Conservation (phyloP, 2,113 vertebrate species). For the Gyps fulvus region DNA sequence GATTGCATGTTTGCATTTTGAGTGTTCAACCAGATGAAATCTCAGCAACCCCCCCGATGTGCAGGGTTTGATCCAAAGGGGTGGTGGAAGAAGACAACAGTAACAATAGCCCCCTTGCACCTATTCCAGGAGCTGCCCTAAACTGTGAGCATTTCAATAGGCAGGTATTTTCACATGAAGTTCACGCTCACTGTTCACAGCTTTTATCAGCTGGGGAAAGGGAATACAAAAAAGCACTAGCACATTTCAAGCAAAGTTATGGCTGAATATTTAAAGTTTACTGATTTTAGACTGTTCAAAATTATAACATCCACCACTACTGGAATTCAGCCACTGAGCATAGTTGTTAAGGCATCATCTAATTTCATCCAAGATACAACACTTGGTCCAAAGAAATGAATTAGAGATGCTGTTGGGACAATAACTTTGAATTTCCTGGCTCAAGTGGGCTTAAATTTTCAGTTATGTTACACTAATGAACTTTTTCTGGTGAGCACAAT, state of each 20-base stretch:
- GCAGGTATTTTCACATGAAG: accelerated
- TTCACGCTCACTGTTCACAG: not conserved
- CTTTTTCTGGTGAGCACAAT: not conserved
- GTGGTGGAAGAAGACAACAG: not conserved
- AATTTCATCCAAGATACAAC: not conserved
- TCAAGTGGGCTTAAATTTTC: not conserved
- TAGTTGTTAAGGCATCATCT: not conserved
- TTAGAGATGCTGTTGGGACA: conserved; percentile 3
- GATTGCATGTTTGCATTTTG: no score
- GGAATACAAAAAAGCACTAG: not conserved
- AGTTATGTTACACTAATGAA: not conserved
- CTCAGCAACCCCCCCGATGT: accelerated
- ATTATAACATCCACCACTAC: not conserved
- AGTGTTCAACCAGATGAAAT: not conserved
- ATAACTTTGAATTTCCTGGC: not conserved
- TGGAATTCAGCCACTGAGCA: not conserved
- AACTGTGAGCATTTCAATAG: accelerated
- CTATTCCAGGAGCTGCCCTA: not conserved
- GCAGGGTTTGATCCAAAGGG: not conserved
- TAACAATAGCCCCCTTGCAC: not conserved
- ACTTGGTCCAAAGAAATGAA: not conserved
- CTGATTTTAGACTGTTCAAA: not conserved
- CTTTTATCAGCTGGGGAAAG: not conserved
- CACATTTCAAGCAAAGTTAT: not conserved
- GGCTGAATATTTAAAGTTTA: not conserved